Percentiles rank a stretch among this genome's conserved stretches.
Evolutionary conservation across 1,140 invertebrate species (phyloP).

Genomic region (Cylas formicarius): DNA sequence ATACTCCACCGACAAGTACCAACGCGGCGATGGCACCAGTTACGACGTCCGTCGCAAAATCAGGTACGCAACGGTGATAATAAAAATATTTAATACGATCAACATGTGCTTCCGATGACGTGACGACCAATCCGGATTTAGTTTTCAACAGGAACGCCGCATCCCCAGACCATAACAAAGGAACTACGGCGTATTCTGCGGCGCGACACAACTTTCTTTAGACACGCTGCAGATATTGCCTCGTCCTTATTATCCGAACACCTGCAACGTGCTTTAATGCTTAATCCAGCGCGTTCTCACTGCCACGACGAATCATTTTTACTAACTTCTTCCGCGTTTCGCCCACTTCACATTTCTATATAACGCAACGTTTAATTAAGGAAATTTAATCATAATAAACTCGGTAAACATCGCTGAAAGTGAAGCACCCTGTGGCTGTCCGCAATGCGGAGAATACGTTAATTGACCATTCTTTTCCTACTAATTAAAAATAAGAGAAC

Average conservation of each 20-base stretch:
- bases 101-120: neutral
- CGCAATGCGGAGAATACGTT: constrained; percentile 16
- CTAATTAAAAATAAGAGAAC: too few species aligned
- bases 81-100: neutral
- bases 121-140: neutral
- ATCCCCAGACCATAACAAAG: neutral
- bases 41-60: constrained; percentile 8
- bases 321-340: too few species aligned
- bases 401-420: neutral
- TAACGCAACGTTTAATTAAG: constrained; percentile 2
- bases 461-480: constrained; percentile 14
- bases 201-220: constrained; percentile 32
- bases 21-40: constrained; percentile 6
- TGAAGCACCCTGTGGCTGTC: constrained; percentile 1
- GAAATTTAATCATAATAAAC: constrained; percentile 6
- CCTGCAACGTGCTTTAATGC: constrained; percentile 21
- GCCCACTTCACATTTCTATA: neutral
- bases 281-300: too few species aligned
- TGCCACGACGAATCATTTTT: too few species aligned
- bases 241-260: constrained; percentile 11
- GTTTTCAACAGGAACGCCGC: neutral
- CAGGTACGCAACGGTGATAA: constrained; percentile 8
- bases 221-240: constrained; percentile 33
- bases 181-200: constrained; percentile 18
- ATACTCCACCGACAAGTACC: constrained; percentile 32